Percentiles rank a stretch among this genome's conserved stretches.
Evolutionary conservation across 1,140 invertebrate species (phyloP).

Genomic region (Dufourea novaeangliae): DNA sequence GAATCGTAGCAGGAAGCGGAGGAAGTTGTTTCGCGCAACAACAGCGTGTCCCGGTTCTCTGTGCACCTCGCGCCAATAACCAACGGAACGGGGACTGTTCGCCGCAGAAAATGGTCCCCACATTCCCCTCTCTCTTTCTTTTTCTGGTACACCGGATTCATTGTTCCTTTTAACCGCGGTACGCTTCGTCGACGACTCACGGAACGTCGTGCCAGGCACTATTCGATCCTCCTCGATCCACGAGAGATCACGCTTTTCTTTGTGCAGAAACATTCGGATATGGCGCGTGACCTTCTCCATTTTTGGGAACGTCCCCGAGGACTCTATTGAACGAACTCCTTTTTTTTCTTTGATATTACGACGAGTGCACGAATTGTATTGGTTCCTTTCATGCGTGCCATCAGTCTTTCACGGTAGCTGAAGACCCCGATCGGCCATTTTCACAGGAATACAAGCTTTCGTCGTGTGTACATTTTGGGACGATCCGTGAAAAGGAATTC

Average conservation of each 20-base stretch:
- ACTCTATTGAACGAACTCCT: background rate
- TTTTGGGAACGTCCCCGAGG: background rate
- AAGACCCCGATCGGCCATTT: no score
- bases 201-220: constrained; percentile 4
- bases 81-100: constrained; percentile 4
- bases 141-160: background rate
- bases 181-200: constrained; percentile 2
- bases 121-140: background rate
- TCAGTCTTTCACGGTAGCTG: background rate
- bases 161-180: background rate
- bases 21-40: constrained; percentile 38
- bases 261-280: background rate
- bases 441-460: no score
- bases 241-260: constrained; percentile 24
- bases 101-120: constrained; percentile 14
- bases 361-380: no score
- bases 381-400: background rate
- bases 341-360: no score
- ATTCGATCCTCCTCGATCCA: constrained; percentile 1
- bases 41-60: constrained; percentile 13
- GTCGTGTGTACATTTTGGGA: no score
- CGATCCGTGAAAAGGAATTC: no score
- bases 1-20: constrained; percentile 38
- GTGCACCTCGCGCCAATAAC: constrained; percentile 23
- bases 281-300: background rate